Evolutionary conservation across 2,888 invertebrate species (phyloP).

Genomic region (Argyresthia albistria): DNA sequence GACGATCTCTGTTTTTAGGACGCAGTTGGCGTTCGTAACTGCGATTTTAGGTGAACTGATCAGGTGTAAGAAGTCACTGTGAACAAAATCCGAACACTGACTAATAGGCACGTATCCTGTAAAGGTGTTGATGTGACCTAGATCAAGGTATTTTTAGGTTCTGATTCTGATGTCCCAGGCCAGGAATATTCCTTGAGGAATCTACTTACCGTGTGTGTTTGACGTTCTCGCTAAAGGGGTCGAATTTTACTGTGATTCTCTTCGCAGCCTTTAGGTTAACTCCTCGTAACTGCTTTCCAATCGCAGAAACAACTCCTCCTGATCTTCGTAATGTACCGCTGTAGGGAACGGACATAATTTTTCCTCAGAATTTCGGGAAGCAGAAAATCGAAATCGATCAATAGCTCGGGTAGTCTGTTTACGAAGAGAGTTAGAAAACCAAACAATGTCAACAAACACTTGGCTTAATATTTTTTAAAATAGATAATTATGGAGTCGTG

Average conservation of each 20-base stretch:
- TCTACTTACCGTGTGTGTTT: slow-evolving; percentile 69
- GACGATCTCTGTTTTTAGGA: slow-evolving; percentile 82
- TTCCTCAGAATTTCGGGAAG: slow-evolving; percentile 18
- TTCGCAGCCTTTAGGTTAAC: slow-evolving; percentile 86
- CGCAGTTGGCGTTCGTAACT: slow-evolving; percentile 82
- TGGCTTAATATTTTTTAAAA: too few relatives aligned
- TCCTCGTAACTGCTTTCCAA: slow-evolving; percentile 78
- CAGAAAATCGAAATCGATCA: slow-evolving; percentile 18
- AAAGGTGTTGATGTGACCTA: background rate
- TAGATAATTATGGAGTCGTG: too few relatives aligned
- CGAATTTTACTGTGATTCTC: slow-evolving; percentile 84
- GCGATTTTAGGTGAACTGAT: slow-evolving; percentile 77
- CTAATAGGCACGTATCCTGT: too few relatives aligned
- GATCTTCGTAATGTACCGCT: slow-evolving; percentile 79
- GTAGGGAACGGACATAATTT: slow-evolving; percentile 81
- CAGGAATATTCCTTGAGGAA: background rate
- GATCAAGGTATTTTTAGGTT: background rate
- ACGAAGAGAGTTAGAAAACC: too few relatives aligned
- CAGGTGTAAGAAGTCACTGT: slow-evolving; percentile 80
- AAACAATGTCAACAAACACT: too few relatives aligned
- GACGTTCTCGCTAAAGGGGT: slow-evolving; percentile 85
- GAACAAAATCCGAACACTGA: slow-evolving; percentile 22
- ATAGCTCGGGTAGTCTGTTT: slow-evolving; percentile 8
- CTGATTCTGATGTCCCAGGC: too few relatives aligned
- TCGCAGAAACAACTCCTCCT: slow-evolving; percentile 79